These are phyloP conservation scores for Ectemnius continuus DNA, from an alignment of 2,888 invertebrate species.

Conservation along the genomic window DNA sequence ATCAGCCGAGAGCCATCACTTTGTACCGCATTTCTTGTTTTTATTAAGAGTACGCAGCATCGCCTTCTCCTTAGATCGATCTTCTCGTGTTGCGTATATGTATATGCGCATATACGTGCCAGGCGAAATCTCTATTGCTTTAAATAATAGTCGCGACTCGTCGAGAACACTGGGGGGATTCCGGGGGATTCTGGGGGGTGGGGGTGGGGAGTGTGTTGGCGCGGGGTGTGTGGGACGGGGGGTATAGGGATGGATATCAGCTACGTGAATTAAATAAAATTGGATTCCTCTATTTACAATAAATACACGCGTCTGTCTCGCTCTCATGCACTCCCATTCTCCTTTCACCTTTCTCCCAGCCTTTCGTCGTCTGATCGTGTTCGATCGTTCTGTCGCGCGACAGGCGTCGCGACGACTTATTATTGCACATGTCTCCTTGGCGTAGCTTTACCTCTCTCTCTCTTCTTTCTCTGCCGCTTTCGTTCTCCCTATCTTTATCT, in stretches of 20 bases:
- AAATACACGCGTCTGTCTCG: conserved; percentile 67
- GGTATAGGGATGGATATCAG: conserved; percentile 25
- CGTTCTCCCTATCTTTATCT: conserved; percentile 6
- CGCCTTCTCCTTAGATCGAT: conserved; percentile 35
- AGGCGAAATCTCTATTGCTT: conserved; percentile 72
- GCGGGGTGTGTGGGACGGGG: conserved; percentile 61
- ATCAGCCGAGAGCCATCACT: conserved; percentile 27
- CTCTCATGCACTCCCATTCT: conserved; percentile 28
- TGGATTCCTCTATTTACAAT: conserved; percentile 70
- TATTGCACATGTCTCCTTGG: conserved; percentile 7
- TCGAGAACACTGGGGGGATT: conserved; percentile 70
- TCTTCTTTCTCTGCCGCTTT: conserved; percentile 7
- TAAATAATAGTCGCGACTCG: conserved; percentile 71
- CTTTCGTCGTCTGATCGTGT: neutral
- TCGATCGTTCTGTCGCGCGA: conserved; percentile 7
- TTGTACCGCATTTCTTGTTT: conserved; percentile 43
- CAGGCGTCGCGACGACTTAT: neutral
- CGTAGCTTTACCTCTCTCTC: conserved; percentile 10
- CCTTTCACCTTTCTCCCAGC: neutral
- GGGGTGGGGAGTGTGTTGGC: conserved; percentile 45
- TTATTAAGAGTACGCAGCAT: conserved; percentile 13
- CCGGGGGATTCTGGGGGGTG: too few species aligned
- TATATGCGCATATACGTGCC: conserved; percentile 52
- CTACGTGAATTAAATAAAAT: conserved; percentile 65
- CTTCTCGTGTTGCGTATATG: conserved; percentile 35